A percentile compares a stretch with the other conserved stretches of the same genome.
These are phyloP conservation scores for Nibea coibor DNA, from an alignment of 2,113 vertebrate genomes.

Conservation along the genomic window DNA sequence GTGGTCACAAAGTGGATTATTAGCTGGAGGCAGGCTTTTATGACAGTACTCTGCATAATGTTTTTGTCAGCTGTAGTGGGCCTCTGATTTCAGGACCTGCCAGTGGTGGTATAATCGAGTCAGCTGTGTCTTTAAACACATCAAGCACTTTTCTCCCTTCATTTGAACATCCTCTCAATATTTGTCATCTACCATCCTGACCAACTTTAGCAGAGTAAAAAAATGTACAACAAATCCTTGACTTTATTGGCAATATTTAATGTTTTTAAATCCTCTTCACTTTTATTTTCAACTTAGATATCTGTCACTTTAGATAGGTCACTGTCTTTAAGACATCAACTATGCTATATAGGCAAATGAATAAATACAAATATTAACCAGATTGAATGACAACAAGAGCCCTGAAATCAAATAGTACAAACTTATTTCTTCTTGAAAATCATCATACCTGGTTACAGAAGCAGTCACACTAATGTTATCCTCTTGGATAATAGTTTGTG, in stretches of 20 bases:
- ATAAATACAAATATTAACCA: background rate
- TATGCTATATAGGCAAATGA: no score
- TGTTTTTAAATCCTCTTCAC: background rate
- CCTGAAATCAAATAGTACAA: background rate
- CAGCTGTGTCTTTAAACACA: background rate
- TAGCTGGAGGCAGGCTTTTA: background rate
- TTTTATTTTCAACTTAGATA: no score
- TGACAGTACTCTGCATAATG: background rate
- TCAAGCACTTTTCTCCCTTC: background rate
- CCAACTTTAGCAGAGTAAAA: background rate
- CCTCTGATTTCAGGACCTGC: conserved; percentile 23
- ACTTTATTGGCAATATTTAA: background rate
- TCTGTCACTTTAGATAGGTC: no score
- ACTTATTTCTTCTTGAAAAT: background rate
- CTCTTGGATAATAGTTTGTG: background rate
- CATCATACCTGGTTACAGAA: background rate
- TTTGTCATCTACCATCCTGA: background rate
- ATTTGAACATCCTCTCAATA: background rate
- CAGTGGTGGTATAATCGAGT: background rate
- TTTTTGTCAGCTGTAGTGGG: conserved; percentile 5
- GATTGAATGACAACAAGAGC: background rate
- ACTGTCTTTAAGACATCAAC: background rate
- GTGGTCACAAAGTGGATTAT: background rate
- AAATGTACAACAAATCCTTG: background rate
- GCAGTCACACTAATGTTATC: background rate